Conservation (phyloP, 2,888 invertebrate genomes). For the Ditula angustiorana region DNA sequence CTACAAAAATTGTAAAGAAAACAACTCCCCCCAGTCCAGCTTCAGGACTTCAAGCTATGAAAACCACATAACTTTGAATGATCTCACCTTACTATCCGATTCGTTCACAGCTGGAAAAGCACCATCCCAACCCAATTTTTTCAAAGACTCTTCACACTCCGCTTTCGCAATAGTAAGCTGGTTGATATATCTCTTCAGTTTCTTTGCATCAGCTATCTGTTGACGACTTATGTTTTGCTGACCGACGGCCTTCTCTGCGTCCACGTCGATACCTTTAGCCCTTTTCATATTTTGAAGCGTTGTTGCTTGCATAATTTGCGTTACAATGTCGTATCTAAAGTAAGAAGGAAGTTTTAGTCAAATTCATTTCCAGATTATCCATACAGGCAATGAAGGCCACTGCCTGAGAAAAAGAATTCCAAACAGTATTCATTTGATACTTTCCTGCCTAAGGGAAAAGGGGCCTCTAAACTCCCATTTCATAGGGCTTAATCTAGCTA, state of each 20-base stretch:
- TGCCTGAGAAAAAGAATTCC: no score
- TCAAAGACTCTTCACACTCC: conserved; percentile 91
- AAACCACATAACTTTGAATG: no score
- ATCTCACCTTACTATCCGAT: conserved; percentile 56
- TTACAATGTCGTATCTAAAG: conserved; percentile 92
- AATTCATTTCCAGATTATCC: not conserved
- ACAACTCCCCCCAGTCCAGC: no score
- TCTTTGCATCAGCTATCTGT: conserved; percentile 92
- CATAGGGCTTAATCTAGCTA: no score
- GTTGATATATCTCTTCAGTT: conserved; percentile 93
- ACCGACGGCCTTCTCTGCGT: conserved; percentile 82
- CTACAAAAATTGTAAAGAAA: no score
- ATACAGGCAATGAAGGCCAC: no score
- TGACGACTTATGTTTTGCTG: conserved; percentile 89
- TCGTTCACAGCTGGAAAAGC: conserved; percentile 85
- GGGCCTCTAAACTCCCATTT: no score
- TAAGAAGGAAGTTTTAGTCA: conserved; percentile 25
- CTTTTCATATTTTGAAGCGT: conserved; percentile 95
- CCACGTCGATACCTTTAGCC: conserved; percentile 91
- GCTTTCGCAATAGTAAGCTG: conserved; percentile 92
- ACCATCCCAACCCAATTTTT: conserved; percentile 91
- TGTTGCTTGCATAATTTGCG: conserved; percentile 97
- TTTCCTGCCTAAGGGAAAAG: no score
- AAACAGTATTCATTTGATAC: no score
- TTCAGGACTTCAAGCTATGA: no score